These are phyloP conservation scores for Neotoma lepida DNA, from an alignment of 2,113 vertebrate species.

Conservation along the genomic window DNA sequence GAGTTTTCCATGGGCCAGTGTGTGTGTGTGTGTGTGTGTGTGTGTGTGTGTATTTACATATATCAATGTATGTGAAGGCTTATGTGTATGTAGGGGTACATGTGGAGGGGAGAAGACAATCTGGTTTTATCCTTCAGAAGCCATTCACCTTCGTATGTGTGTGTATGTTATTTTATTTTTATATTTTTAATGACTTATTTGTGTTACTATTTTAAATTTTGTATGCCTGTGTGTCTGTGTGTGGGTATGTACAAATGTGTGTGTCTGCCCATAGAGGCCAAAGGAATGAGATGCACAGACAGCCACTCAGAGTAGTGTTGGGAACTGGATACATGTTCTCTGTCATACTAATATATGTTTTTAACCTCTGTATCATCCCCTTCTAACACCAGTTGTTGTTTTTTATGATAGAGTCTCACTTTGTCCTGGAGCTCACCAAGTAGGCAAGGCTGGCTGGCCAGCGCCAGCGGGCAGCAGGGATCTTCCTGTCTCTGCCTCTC, in stretches of 20 bases:
- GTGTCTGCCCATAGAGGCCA: neutral
- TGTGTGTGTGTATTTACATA: too few species aligned
- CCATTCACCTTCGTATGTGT: neutral
- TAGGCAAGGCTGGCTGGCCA: neutral
- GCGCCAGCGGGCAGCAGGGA: neutral
- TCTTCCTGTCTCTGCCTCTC: neutral
- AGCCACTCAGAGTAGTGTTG: neutral
- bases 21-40: too few species aligned
- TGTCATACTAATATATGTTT: neutral
- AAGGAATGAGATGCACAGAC: neutral
- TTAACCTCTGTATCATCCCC: neutral
- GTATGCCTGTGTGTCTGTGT: neutral
- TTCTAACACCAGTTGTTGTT: neutral
- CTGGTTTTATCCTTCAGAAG: neutral
- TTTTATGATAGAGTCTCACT: neutral
- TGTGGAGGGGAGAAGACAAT: neutral
- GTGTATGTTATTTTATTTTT: neutral
- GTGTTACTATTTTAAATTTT: neutral
- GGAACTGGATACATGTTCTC: neutral
- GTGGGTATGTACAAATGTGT: neutral
- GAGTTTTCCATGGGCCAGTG: neutral
- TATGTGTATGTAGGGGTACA: neutral
- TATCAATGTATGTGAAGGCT: neutral
- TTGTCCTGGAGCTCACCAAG: neutral
- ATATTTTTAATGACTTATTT: neutral